These are phyloP conservation scores for Drosophila anomalata DNA, from an alignment of 2,888 invertebrate genomes.

Conservation along the genomic window DNA sequence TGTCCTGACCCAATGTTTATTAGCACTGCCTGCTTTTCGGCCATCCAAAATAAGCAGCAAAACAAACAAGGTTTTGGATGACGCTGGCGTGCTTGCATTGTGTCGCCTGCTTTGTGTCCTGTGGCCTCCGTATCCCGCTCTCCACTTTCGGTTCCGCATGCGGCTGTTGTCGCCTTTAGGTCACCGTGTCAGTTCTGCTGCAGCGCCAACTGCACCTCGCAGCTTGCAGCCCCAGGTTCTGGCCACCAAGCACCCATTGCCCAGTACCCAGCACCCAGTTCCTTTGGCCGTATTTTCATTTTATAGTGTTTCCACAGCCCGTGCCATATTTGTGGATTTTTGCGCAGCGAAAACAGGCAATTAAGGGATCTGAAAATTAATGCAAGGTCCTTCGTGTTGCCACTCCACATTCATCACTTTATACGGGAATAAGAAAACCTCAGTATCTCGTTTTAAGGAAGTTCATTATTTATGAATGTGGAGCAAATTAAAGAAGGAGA, in stretches of 20 bases:
- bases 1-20: slow-evolving; percentile 39
- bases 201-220: slow-evolving; percentile 28
- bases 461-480: background rate
- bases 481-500: background rate
- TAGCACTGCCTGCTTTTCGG: slow-evolving; percentile 37
- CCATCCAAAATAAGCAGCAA: slow-evolving; percentile 27
- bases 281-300: slow-evolving; percentile 28
- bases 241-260: slow-evolving; percentile 3
- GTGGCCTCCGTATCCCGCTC: background rate
- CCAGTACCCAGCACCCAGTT: background rate
- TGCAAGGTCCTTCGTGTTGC: slow-evolving; percentile 17
- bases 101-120: slow-evolving; percentile 11
- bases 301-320: slow-evolving; percentile 28
- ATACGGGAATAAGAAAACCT: background rate
- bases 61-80: slow-evolving; percentile 27
- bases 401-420: slow-evolving; percentile 10
- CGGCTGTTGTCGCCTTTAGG: slow-evolving; percentile 61
- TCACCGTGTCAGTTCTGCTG: slow-evolving; percentile 58
- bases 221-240: slow-evolving; percentile 6
- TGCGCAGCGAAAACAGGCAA: slow-evolving; percentile 50
- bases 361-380: slow-evolving; percentile 51
- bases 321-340: slow-evolving; percentile 33
- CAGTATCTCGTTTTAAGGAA: background rate
- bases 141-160: slow-evolving; percentile 27
- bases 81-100: slow-evolving; percentile 23